These are phyloP conservation scores for Kradibia gibbosae DNA, from an alignment of 1,140 invertebrate species.

Conservation along the genomic window DNA sequence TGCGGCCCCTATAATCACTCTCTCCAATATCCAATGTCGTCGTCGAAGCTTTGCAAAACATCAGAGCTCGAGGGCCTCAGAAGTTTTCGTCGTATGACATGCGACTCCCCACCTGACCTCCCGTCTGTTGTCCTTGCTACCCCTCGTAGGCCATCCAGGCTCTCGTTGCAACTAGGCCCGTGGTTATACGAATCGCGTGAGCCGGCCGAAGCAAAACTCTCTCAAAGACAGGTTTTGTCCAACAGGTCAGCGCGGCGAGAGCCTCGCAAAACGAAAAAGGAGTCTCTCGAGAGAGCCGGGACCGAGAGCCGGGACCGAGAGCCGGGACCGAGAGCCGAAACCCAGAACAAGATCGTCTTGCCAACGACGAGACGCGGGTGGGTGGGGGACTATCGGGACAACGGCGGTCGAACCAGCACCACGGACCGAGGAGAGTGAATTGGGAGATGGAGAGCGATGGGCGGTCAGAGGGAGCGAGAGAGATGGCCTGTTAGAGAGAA, in stretches of 20 bases:
- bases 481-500: background rate
- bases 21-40: too few relatives aligned
- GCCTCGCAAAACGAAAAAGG: constrained; percentile 1
- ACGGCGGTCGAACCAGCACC: background rate
- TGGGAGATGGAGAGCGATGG: background rate
- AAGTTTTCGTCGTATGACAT: background rate
- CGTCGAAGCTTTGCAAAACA: too few relatives aligned
- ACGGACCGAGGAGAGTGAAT: background rate
- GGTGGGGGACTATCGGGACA: background rate
- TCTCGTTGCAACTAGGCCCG: background rate
- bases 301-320: background rate
- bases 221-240: constrained; percentile 46
- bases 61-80: background rate
- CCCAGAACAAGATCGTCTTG: background rate
- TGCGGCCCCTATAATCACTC: too few relatives aligned
- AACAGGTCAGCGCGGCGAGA: constrained; percentile 22
- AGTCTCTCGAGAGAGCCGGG: too few relatives aligned
- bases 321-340: constrained; percentile 3
- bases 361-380: background rate
- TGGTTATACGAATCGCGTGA: background rate
- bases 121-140: too few relatives aligned
- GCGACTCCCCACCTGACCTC: background rate
- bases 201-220: constrained; percentile 18
- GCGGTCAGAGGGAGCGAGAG: background rate
- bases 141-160: too few relatives aligned